Evolutionary conservation across 1,140 invertebrate genomes (phyloP).

Genomic region (Neoseiulus cucumeris): DNA sequence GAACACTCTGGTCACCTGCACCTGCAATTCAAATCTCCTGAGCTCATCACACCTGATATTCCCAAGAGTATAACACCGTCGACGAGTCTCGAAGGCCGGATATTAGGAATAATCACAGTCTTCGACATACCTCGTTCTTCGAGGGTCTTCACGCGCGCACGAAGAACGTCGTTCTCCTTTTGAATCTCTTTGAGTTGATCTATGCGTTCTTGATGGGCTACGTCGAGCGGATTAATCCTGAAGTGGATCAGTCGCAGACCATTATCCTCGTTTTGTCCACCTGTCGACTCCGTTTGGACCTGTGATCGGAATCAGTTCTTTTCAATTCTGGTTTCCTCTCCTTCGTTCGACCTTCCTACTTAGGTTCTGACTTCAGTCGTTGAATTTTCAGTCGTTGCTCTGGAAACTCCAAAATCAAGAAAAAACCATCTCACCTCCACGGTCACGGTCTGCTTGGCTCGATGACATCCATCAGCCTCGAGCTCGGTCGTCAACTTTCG

Average conservation of each 20-base stretch:
- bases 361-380: too few species aligned
- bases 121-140: background rate
- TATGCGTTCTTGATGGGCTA: background rate
- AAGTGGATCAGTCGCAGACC: background rate
- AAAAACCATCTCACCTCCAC: too few species aligned
- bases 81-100: too few species aligned
- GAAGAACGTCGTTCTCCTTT: background rate
- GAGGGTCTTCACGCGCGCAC: background rate
- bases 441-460: background rate
- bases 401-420: too few species aligned
- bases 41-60: background rate
- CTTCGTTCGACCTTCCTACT: too few species aligned
- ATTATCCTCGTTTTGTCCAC: background rate
- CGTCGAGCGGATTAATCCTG: background rate
- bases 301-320: background rate
- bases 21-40: background rate
- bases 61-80: background rate
- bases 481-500: background rate
- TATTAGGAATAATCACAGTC: too few species aligned
- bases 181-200: background rate
- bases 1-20: background rate
- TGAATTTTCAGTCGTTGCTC: too few species aligned
- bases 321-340: too few species aligned
- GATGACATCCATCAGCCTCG: background rate
- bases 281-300: background rate